Percentiles rank a stretch among this genome's conserved stretches.
Evolutionary conservation across 2,113 vertebrate genomes (phyloP).

Genomic region (Camelus bactrianus): DNA sequence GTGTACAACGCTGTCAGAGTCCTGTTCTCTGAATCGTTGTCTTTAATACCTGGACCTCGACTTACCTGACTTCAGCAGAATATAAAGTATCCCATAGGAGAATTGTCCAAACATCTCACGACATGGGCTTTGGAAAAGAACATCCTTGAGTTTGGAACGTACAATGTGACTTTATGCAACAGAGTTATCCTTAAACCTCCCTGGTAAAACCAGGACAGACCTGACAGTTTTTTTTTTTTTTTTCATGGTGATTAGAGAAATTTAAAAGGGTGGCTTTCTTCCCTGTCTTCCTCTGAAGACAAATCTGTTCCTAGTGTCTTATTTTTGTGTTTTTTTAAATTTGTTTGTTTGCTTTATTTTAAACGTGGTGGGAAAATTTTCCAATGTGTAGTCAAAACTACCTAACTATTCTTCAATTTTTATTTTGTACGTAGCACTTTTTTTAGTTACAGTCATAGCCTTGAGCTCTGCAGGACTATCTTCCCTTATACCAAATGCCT

Average conservation of each 20-base stretch:
- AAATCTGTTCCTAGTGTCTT: background rate
- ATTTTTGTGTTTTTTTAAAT: background rate
- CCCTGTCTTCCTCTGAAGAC: background rate
- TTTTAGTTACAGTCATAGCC: background rate
- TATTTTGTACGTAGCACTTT: background rate
- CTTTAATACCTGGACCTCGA: background rate
- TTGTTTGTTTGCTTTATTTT: background rate
- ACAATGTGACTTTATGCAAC: background rate
- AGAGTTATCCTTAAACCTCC: background rate
- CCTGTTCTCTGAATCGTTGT: background rate
- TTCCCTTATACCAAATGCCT: background rate
- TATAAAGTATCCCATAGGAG: background rate
- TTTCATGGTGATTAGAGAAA: background rate
- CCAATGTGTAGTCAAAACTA: background rate
- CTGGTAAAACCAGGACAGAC: background rate
- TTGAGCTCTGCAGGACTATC: background rate
- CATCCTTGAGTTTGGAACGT: background rate
- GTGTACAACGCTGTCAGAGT: accelerated
- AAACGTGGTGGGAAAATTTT: background rate
- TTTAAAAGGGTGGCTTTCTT: background rate
- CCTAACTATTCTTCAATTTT: background rate
- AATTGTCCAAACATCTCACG: no score
- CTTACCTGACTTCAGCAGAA: background rate
- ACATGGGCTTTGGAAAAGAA: background rate
- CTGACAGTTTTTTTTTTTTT: background rate